Evolutionary conservation across 2,113 vertebrate genomes (phyloP), one percentile per base, ranked within the genome.

Genomic region (Eublepharis macularius): DNA sequence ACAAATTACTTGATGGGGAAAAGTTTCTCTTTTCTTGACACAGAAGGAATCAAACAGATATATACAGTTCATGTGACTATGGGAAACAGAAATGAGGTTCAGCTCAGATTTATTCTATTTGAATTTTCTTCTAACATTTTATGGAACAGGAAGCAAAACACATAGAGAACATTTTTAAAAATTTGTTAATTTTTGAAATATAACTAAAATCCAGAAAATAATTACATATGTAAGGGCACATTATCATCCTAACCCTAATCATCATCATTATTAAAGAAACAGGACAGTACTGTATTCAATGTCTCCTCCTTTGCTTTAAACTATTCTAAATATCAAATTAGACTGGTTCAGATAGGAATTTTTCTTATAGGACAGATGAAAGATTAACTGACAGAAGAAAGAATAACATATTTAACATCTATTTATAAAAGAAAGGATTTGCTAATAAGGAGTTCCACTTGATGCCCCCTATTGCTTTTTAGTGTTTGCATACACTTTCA

Each of bases 371-470:
- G 86, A 95, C 89, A 94, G 94, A 96, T 95, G 94, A 96, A 96
- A 97, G 94, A 95, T 96, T 96, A 96, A 96, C 95, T 93, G 90
- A 95, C 94, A 95, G 90, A 96, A 95, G 92, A 95, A 86, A 91
- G 93, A 95, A 96, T 95, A 95, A 92, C 95, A 96, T 93, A 90
- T 95, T 85, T 95, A 92, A 95, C 95, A 94, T 96, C 93, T 95
- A 94, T 93, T 96, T 95, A 94, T 90, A 92, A 95, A 95, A 95
- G 92, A 95, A 96, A 95, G 91, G 87, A 86, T 87, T 91, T 94
- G 90, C 87, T 94, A 95, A 95, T 96, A 96, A 95, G 96, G 93
- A 95, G 93, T 82, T 93, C 92, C 89, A 96, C 94, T 96, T 92
- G 94, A 96, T 94, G 93, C 47, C 84, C 84, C 92, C 94, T 94